These are phyloP conservation scores for Malaclemys terrapin DNA, from an alignment of 2,113 vertebrate species.

Conservation along the genomic window DNA sequence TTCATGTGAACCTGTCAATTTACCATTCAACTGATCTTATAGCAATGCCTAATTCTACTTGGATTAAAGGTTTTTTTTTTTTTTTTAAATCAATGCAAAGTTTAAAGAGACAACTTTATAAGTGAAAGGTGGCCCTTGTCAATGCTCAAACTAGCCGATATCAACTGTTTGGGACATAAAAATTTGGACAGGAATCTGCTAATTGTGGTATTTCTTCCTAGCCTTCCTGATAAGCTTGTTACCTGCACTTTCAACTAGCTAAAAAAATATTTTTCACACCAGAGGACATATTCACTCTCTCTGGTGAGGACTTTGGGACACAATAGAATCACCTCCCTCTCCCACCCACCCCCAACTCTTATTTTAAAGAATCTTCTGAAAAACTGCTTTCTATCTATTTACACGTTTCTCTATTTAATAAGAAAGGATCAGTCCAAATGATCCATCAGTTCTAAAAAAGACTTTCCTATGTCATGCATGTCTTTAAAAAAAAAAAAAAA, in stretches of 20 bases:
- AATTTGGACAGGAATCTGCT: slow-evolving; percentile 54
- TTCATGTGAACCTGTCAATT: slow-evolving; percentile 74
- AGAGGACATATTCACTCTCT: slow-evolving; percentile 57
- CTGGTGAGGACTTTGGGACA: slow-evolving; percentile 67
- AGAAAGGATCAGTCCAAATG: slow-evolving; percentile 53
- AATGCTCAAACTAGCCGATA: slow-evolving; percentile 61
- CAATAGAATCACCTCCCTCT: slow-evolving; percentile 65
- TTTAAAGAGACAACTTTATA: slow-evolving; percentile 65
- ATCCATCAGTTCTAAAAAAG: slow-evolving; percentile 23
- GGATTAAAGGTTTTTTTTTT: slow-evolving; percentile 54
- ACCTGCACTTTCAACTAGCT: slow-evolving; percentile 66
- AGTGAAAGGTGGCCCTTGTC: slow-evolving; percentile 76
- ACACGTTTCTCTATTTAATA: slow-evolving; percentile 65
- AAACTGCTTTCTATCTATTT: slow-evolving; percentile 76
- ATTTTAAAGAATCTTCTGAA: slow-evolving; percentile 71
- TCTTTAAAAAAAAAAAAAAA: neutral
- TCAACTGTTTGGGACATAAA: slow-evolving; percentile 44
- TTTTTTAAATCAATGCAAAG: slow-evolving; percentile 52
- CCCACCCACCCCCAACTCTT: slow-evolving; percentile 26
- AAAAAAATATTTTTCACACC: slow-evolving; percentile 64
- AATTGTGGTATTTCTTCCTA: slow-evolving; percentile 47
- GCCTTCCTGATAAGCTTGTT: slow-evolving; percentile 61
- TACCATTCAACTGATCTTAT: slow-evolving; percentile 77
- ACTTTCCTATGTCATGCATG: slow-evolving; percentile 70
- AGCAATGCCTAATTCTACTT: slow-evolving; percentile 78